Evolutionary conservation across 2,113 vertebrate species (phyloP).

Genomic region (Zeus faber): DNA sequence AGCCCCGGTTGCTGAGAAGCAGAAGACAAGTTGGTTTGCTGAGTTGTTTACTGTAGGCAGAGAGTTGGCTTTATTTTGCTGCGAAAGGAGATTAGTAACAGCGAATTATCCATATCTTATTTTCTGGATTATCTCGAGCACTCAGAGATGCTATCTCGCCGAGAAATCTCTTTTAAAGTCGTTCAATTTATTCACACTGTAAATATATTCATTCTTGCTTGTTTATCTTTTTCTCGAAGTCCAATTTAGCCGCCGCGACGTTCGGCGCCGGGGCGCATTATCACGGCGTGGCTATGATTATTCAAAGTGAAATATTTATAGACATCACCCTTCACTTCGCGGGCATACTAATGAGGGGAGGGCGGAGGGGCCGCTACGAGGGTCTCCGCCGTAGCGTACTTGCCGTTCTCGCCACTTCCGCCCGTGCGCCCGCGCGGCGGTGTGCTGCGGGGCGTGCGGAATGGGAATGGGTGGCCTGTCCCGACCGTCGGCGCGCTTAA

Average conservation of each 20-base stretch:
- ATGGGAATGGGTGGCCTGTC: constrained; percentile 66
- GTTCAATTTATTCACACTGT: constrained; percentile 57
- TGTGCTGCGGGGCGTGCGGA: constrained; percentile 50
- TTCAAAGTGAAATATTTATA: constrained; percentile 41
- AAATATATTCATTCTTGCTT: constrained; percentile 59
- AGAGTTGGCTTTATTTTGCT: constrained; percentile 65
- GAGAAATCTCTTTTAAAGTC: constrained; percentile 69
- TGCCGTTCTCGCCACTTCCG: constrained; percentile 26
- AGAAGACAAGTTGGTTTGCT: constrained; percentile 36
- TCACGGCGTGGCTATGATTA: constrained; percentile 31
- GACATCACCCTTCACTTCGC: constrained; percentile 22
- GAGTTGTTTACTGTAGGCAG: constrained; percentile 70
- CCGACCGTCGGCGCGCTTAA: constrained; percentile 61
- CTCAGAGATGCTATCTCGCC: constrained; percentile 66
- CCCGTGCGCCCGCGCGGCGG: constrained; percentile 1
- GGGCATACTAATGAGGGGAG: constrained; percentile 35
- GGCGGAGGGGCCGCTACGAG: constrained; percentile 3
- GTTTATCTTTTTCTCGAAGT: constrained; percentile 60
- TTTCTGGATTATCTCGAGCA: constrained; percentile 70
- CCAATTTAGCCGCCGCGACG: constrained; percentile 41
- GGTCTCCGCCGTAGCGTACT: constrained; percentile 39
- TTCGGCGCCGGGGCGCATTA: constrained; percentile 35
- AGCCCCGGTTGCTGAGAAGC: constrained; percentile 42
- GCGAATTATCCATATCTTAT: constrained; percentile 79
- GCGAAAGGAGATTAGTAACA: constrained; percentile 75